phyloP scores from a whole-genome alignment of 1,140 invertebrate genomes.

The Sarcophaga bullata region DNA sequence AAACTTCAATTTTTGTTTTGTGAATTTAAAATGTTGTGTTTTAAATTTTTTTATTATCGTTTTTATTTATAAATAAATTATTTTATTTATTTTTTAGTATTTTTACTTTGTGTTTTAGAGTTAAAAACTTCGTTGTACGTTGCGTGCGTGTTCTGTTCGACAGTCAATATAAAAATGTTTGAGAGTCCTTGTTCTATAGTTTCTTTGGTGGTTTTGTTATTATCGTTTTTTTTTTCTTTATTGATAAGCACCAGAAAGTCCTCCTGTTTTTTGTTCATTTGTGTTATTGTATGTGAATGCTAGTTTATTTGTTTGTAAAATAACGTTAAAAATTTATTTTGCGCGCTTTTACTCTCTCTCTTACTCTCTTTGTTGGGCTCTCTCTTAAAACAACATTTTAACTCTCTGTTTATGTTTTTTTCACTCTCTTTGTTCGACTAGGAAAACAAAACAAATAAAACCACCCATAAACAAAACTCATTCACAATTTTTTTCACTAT shows the following conservation, averaged over 20 bases:
- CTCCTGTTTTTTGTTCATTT: not conserved
- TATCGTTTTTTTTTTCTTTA: not conserved
- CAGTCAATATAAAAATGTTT: constrained; percentile 42
- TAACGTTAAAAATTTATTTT: constrained; percentile 6
- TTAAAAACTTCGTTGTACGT: constrained; percentile 27
- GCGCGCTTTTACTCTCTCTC: constrained; percentile 24
- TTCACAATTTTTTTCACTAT: constrained; percentile 1
- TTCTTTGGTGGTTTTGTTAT: constrained; percentile 26
- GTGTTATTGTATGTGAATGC: not conserved
- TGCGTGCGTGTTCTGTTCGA: constrained; percentile 36
- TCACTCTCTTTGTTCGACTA: not conserved
- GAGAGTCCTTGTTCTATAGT: constrained; percentile 39
- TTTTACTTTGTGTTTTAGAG: constrained; percentile 21
- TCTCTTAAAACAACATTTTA: too few species aligned
- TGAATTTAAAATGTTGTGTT: not conserved
- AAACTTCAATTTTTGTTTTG: not conserved
- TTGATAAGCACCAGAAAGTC: not conserved
- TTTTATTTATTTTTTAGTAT: not conserved
- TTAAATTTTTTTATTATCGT: not conserved
- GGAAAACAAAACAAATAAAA: not conserved
- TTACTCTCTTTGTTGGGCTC: not conserved
- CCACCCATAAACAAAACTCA: constrained; percentile 21
- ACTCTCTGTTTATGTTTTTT: constrained; percentile 21
- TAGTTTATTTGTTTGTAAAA: not conserved
- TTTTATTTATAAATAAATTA: constrained; percentile 2